Evolutionary conservation across 2,797 vertebrate species (phyloP).

Genomic region (Enteromius radiatus): DNA sequence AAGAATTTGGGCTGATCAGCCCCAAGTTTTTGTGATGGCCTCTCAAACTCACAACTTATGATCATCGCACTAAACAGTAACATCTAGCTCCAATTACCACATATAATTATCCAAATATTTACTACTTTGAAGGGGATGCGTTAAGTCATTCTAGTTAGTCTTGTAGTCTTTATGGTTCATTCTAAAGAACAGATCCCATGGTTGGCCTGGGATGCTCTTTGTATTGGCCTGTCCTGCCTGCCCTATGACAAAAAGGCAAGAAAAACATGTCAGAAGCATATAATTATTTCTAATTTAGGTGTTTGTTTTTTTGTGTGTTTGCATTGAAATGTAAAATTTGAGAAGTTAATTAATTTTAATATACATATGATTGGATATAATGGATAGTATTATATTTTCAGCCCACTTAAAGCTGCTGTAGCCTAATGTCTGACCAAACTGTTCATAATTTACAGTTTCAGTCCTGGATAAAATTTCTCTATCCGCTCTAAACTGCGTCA

Average conservation of each 20-base stretch:
- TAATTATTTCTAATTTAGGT: not conserved
- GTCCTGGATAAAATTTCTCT: not conserved
- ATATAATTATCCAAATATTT: not conserved
- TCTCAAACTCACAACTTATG: not conserved
- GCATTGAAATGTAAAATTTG: not conserved
- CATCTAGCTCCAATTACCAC: not conserved
- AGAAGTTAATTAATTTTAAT: not conserved
- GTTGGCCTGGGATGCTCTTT: not conserved
- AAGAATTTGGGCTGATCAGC: not conserved
- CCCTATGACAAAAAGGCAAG: too few relatives aligned
- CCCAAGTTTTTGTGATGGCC: not conserved
- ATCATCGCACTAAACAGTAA: not conserved
- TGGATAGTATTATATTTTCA: not conserved
- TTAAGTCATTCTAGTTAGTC: not conserved
- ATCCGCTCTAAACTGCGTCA: constrained; percentile 29
- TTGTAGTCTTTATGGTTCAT: not conserved
- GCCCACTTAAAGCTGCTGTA: not conserved
- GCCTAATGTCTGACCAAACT: not conserved
- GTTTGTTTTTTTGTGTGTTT: not conserved
- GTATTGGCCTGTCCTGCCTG: too few relatives aligned
- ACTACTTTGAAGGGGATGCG: not conserved
- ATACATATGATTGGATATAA: not conserved
- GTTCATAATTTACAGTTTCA: not conserved
- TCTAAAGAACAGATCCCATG: not conserved
- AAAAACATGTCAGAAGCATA: not conserved